A percentile compares a stretch with the other conserved stretches of the same genome.
These are phyloP conservation scores for Pithys albifrons DNA, from an alignment of 2,113 vertebrate genomes.

Conservation along the genomic window DNA sequence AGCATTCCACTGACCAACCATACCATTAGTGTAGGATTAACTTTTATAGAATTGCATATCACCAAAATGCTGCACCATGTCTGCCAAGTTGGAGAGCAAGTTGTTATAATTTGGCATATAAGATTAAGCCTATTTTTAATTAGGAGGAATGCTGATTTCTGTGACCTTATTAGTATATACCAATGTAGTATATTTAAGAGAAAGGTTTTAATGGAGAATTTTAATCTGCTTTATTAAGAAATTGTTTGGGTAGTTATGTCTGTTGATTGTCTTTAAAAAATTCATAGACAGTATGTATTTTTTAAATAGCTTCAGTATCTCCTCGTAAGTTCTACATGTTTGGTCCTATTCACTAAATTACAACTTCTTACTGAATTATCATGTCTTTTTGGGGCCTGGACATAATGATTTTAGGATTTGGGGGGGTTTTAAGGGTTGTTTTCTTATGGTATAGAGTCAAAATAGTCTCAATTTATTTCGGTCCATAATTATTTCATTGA, in stretches of 20 bases:
- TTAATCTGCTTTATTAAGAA: background rate
- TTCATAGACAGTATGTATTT: background rate
- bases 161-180: background rate
- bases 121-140: background rate
- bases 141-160: background rate
- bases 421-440: fast-evolving
- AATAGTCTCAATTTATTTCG: background rate
- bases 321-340: background rate
- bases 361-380: background rate
- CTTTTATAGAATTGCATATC: background rate
- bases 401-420: background rate
- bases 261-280: background rate
- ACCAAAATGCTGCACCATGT: fast-evolving
- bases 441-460: background rate
- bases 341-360: background rate
- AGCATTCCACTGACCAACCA: background rate
- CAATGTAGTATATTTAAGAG: background rate
- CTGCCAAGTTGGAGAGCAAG: background rate
- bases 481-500: background rate
- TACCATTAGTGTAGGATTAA: background rate
- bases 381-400: background rate
- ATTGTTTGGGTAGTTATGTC: background rate
- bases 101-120: background rate
- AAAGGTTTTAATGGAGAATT: background rate
- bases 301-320: background rate